phyloP scores from a whole-genome alignment of 2,113 vertebrate species.

The Gasterosteus aculeatus region DNA sequence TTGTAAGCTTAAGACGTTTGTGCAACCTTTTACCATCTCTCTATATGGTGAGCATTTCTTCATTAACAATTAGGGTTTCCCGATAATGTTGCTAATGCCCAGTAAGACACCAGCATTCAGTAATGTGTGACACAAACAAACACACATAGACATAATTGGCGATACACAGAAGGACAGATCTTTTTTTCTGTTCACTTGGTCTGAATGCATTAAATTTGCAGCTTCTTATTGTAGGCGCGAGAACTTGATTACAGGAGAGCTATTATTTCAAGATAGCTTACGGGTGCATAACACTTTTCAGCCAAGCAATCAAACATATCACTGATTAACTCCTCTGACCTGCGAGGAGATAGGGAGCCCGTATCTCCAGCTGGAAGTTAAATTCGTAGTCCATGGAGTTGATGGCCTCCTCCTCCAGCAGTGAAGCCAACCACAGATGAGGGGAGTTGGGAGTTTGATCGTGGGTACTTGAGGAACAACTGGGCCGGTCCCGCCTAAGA shows the following conservation, averaged over 20 bases:
- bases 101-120: not conserved
- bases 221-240: not conserved
- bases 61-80: not conserved
- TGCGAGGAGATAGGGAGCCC: conserved; percentile 90
- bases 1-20: not conserved
- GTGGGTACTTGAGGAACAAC: conserved; percentile 49
- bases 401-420: conserved; percentile 86
- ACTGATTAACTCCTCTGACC: conserved; percentile 74
- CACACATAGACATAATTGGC: not conserved
- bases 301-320: not conserved
- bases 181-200: not conserved
- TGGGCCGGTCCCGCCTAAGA: conserved; percentile 78
- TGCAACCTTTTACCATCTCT: too few species aligned
- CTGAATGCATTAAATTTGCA: not conserved
- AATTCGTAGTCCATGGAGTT: conserved; percentile 95
- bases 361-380: conserved; percentile 94
- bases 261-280: not conserved
- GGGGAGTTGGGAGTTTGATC: conserved; percentile 72
- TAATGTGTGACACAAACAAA: not conserved
- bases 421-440: conserved; percentile 82
- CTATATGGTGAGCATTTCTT: not conserved
- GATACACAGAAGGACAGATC: not conserved
- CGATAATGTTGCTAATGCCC: not conserved
- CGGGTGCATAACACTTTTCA: not conserved
- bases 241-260: not conserved